phyloP scores from a whole-genome alignment of 2,797 vertebrate species.

The Betta splendens region DNA sequence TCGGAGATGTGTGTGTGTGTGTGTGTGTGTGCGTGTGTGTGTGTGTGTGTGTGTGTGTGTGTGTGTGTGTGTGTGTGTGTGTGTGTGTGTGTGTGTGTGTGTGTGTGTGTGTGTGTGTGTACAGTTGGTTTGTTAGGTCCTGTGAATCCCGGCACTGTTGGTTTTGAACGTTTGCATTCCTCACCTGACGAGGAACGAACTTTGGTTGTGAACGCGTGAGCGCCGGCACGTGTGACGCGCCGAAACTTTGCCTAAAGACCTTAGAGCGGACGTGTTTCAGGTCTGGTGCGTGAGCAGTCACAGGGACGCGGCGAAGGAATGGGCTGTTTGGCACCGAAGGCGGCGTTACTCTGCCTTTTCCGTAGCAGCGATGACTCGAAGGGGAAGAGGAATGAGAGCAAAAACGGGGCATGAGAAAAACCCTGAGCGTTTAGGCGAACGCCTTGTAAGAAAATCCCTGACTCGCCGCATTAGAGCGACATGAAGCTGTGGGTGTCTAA shows the following conservation, averaged over 20 bases:
- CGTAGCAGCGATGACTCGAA: constrained; percentile 59
- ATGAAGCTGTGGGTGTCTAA: constrained; percentile 86
- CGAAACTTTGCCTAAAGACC: constrained; percentile 21
- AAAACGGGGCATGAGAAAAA: constrained; percentile 68
- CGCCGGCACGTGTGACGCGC: neutral
- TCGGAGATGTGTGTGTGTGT: constrained; percentile 54
- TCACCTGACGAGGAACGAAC: constrained; percentile 9
- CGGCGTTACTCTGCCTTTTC: constrained; percentile 57
- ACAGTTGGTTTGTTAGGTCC: constrained; percentile 41
- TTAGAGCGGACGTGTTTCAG: neutral
- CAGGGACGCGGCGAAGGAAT: constrained; percentile 18
- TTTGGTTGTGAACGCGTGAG: constrained; percentile 6
- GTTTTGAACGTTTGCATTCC: constrained; percentile 9
- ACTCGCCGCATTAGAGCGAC: constrained; percentile 83
- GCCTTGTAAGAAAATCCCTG: constrained; percentile 81
- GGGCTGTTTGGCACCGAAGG: constrained; percentile 38
- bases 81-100: constrained; percentile 43
- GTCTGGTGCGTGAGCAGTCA: constrained; percentile 26
- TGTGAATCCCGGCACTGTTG: constrained; percentile 30
- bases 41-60: no score
- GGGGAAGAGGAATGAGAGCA: constrained; percentile 50
- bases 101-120: constrained; percentile 23
- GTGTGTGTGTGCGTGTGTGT: constrained; percentile 22
- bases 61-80: no score
- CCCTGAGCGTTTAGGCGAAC: constrained; percentile 71